phyloP scores from a whole-genome alignment of 2,888 invertebrate genomes.

The Spilosoma lubricipeda region DNA sequence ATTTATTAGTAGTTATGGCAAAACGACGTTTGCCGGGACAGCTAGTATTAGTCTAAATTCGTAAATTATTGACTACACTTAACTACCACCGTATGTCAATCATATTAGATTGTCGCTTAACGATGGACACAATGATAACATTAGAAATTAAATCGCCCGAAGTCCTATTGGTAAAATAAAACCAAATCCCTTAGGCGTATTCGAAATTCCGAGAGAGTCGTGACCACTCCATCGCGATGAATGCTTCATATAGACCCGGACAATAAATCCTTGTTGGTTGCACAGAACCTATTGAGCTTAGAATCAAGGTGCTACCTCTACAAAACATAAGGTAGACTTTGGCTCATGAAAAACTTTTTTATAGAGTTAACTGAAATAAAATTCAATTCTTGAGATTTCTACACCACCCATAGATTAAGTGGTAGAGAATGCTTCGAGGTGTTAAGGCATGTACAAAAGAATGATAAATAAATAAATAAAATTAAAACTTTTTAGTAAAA shows the following conservation, averaged over 20 bases:
- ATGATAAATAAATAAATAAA: too few relatives aligned
- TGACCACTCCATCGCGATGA: slow-evolving; percentile 47
- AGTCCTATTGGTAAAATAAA: slow-evolving; percentile 41
- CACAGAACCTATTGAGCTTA: slow-evolving; percentile 40
- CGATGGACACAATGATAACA: background rate
- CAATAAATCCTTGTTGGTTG: slow-evolving; percentile 48
- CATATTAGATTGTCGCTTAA: background rate
- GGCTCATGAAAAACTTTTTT: background rate
- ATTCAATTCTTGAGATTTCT: background rate
- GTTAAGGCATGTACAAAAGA: too few relatives aligned
- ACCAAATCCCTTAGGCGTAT: slow-evolving; percentile 42
- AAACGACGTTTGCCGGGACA: too few relatives aligned
- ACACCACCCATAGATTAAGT: too few relatives aligned
- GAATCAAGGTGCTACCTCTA: background rate
- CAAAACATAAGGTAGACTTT: background rate
- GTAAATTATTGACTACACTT: background rate
- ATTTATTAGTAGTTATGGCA: too few relatives aligned
- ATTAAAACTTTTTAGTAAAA: too few relatives aligned
- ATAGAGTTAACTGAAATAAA: background rate
- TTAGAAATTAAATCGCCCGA: slow-evolving; percentile 16
- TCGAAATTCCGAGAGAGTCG: slow-evolving; percentile 51
- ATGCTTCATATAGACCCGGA: slow-evolving; percentile 44
- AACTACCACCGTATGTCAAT: background rate
- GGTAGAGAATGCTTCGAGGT: too few relatives aligned
- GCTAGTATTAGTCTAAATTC: background rate